These are phyloP conservation scores for Tympanoctomys barrerae DNA, from an alignment of 2,797 vertebrate genomes.

Conservation along the genomic window DNA sequence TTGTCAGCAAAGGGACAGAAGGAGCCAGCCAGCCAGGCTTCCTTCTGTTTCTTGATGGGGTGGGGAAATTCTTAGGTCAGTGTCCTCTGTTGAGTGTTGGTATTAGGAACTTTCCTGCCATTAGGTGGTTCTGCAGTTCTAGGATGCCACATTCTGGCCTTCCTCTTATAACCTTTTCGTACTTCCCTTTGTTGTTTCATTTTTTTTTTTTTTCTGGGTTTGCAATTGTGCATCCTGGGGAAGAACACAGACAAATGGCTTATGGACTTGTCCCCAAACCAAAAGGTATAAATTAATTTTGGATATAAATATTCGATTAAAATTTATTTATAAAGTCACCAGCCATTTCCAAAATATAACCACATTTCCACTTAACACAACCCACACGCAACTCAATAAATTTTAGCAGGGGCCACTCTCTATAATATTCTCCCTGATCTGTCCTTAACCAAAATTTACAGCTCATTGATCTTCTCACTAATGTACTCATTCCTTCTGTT, in stretches of 20 bases:
- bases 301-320: background rate
- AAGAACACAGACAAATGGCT: background rate
- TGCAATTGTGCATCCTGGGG: background rate
- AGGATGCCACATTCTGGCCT: background rate
- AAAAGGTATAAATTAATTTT: conserved; percentile 32
- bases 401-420: background rate
- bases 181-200: background rate
- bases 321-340: background rate
- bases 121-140: background rate
- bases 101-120: background rate
- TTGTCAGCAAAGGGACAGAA: background rate
- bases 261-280: background rate
- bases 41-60: background rate
- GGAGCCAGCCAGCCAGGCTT: background rate
- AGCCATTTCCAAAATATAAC: background rate
- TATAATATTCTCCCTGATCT: background rate
- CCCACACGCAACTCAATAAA: background rate
- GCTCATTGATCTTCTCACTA: background rate
- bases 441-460: background rate
- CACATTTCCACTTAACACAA: background rate
- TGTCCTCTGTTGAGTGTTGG: background rate
- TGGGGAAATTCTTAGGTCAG: background rate
- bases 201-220: background rate
- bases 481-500: background rate
- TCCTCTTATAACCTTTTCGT: background rate